Evolutionary conservation across 2,113 vertebrate species (phyloP).

Genomic region (Otus sunia): DNA sequence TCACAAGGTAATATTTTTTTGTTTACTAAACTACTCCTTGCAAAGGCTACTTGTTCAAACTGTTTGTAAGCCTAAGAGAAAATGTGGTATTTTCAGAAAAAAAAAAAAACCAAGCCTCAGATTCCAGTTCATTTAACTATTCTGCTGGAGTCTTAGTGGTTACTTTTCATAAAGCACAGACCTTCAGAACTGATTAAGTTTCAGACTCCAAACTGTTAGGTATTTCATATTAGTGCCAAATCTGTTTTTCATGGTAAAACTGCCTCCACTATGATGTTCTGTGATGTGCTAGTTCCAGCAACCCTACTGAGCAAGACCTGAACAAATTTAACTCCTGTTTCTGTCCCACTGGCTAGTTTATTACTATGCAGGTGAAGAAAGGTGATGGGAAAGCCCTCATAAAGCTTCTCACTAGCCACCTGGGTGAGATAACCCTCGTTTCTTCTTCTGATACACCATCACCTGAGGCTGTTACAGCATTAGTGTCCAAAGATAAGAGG

Average conservation of each 20-base stretch:
- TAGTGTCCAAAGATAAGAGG: not conserved
- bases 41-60: conserved; percentile 4
- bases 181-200: not conserved
- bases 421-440: not conserved
- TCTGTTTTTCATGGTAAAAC: not conserved
- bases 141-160: not conserved
- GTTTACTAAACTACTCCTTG: conserved; percentile 18
- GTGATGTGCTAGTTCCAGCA: not conserved
- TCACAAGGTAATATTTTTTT: conserved; percentile 17
- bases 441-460: not conserved
- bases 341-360: not conserved
- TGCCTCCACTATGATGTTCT: not conserved
- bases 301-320: not conserved
- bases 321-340: not conserved
- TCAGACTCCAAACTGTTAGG: not conserved
- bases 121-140: not conserved
- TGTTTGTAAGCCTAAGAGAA: not conserved
- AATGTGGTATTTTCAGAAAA: not conserved
- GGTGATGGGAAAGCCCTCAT: not conserved
- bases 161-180: not conserved
- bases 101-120: not conserved
- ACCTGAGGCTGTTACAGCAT: not conserved
- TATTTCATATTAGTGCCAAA: not conserved
- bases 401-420: not conserved
- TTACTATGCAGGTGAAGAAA: not conserved